These are phyloP conservation scores for Tenthredo amoena DNA, from an alignment of 2,888 invertebrate species.

Conservation along the genomic window DNA sequence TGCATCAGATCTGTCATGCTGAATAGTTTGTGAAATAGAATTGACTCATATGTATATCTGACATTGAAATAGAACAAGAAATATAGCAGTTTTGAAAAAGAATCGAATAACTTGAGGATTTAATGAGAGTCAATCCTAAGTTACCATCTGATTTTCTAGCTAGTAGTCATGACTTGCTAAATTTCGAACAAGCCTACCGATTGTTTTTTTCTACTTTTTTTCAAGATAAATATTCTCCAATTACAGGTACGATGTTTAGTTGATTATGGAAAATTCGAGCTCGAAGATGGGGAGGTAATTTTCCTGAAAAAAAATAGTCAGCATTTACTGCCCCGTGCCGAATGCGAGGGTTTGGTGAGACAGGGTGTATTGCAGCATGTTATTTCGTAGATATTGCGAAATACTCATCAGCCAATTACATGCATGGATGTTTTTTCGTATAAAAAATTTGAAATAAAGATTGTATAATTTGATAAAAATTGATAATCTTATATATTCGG, in stretches of 20 bases:
- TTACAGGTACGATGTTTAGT: conserved; percentile 86
- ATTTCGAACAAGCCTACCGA: neutral
- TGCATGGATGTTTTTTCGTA: neutral
- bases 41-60: neutral
- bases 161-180: neutral
- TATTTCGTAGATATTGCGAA: conserved; percentile 68
- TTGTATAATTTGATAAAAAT: neutral
- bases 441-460: neutral
- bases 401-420: neutral
- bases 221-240: conserved; percentile 51
- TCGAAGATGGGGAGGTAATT: conserved; percentile 95
- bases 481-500: neutral
- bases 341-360: conserved; percentile 94
- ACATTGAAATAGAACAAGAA: neutral
- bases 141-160: neutral
- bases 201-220: neutral
- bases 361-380: conserved; percentile 94
- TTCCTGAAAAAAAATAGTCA: conserved; percentile 94
- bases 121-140: neutral
- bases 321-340: conserved; percentile 92
- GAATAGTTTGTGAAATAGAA: neutral
- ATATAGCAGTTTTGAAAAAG: neutral
- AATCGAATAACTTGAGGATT: neutral
- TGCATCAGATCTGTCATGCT: neutral
- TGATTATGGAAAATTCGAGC: conserved; percentile 96